Conservation (phyloP, 2,888 invertebrate genomes). For the Amitus sp. region DNA sequence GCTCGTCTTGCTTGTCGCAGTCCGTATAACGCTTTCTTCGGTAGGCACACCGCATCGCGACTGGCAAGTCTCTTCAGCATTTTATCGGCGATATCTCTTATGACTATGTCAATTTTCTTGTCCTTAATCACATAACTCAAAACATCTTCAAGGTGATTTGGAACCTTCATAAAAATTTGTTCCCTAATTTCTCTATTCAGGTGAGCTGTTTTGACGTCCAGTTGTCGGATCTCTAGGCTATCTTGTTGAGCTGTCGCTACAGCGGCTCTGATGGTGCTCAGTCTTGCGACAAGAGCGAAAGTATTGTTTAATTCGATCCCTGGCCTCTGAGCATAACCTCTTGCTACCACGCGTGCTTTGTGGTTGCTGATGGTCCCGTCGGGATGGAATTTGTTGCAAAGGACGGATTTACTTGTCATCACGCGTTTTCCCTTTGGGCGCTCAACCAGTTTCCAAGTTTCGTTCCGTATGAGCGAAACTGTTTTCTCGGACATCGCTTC, state of each 20-base stretch:
- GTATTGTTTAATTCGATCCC: constrained; percentile 38
- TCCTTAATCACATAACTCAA: too few relatives aligned
- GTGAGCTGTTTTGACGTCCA: constrained; percentile 43
- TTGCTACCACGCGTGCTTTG: constrained; percentile 27
- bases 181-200: constrained; percentile 40
- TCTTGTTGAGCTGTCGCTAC: constrained; percentile 29
- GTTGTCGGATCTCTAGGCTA: constrained; percentile 36
- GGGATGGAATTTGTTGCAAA: constrained; percentile 16
- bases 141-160: too few relatives aligned
- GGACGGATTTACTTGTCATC: constrained; percentile 15
- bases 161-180: too few relatives aligned
- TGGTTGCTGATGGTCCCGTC: constrained; percentile 5
- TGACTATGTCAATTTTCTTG: too few relatives aligned
- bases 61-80: too few relatives aligned
- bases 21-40: too few relatives aligned
- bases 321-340: constrained; percentile 21
- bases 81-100: too few relatives aligned
- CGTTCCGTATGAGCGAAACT: constrained; percentile 14
- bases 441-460: constrained; percentile 27
- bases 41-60: too few relatives aligned
- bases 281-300: constrained; percentile 36
- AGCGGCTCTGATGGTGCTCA: constrained; percentile 30
- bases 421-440: constrained; percentile 11
- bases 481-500: constrained; percentile 10
- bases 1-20: too few relatives aligned